Evolutionary conservation across 2,888 invertebrate species (phyloP), one percentile per base, ranked within the genome.

Genomic region (Teleiodes luculella): DNA sequence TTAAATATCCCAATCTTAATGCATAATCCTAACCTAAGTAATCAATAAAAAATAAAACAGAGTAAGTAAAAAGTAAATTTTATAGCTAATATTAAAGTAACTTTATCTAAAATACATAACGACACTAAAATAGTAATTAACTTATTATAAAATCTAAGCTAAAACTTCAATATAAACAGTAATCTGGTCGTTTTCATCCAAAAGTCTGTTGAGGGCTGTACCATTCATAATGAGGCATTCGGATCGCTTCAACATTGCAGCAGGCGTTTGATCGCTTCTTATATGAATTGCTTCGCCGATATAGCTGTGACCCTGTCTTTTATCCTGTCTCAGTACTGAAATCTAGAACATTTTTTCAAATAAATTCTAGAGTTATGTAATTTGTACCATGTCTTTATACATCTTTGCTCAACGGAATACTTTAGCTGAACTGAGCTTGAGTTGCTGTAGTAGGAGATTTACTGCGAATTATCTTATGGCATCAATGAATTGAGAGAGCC

Each of bases 271-370:
- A n/a, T 63, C 59, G 0, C 71, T 61, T 59, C 64, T 65, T n/a
- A 78, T 63, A 52, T 72, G 61, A 10, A 64, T 37, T 11, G 73
- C 67, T 58, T 68, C 66, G 24, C 76, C 78, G 13, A 67, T 64
- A 39, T 71, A 76, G 51, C 65, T 71, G 35, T 68, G 68, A 20
- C 71, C 67, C 49, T 64, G 54, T 13, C 60, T 67, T 35, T 64
- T 68, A 18, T 76, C 66, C 54, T 67, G 60, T 30, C 64, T 64
- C 51, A 64, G 58, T 1, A 73, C 31, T 16, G 62, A 66, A 55
- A 75, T 55, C 75, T 75, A 37, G 5, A 53, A 52, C 51, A 50
- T 47, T 33, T 14, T 1, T 24, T 24, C 11, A 28, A 24, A 24
- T 24, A 24, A 24, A 6, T 4, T 24, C 24, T 4, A 6, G 6